These are phyloP conservation scores for Parnassius glacialis DNA, from an alignment of 2,888 invertebrate genomes.

Conservation along the genomic window DNA sequence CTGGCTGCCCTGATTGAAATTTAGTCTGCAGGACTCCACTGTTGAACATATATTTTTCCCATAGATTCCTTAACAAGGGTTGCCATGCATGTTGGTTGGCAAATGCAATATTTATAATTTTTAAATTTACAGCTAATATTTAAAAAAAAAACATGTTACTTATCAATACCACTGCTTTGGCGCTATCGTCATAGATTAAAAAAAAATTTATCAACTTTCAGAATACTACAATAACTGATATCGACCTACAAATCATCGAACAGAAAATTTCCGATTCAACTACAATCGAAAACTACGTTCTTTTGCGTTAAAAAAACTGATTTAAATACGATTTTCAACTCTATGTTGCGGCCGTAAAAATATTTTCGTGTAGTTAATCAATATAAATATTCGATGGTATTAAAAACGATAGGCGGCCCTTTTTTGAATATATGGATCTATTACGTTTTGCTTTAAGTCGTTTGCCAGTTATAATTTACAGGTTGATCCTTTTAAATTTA, in stretches of 20 bases:
- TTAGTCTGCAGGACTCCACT: no score
- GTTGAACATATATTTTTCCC: no score
- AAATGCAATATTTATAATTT: no score
- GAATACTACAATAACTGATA: conserved; percentile 17
- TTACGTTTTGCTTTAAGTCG: conserved; percentile 62
- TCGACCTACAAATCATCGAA: conserved; percentile 19
- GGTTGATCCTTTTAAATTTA: conserved; percentile 40
- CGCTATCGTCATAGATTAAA: neutral
- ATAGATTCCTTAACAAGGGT: no score
- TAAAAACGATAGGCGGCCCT: conserved; percentile 48
- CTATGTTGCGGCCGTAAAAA: conserved; percentile 39
- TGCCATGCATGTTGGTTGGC: no score
- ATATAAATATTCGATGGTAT: conserved; percentile 34
- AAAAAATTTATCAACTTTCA: conserved; percentile 15
- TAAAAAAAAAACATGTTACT: no score
- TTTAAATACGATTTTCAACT: conserved; percentile 39
- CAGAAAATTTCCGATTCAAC: conserved; percentile 25
- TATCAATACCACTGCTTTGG: no score
- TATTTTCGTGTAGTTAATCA: conserved; percentile 27
- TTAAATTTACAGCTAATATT: no score
- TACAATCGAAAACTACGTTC: conserved; percentile 17
- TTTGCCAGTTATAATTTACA: conserved; percentile 46
- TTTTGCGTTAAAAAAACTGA: conserved; percentile 11
- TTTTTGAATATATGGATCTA: conserved; percentile 70
- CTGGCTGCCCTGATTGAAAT: no score